phyloP scores from a whole-genome alignment of 2,797 vertebrate species.

The Emys orbicularis region DNA sequence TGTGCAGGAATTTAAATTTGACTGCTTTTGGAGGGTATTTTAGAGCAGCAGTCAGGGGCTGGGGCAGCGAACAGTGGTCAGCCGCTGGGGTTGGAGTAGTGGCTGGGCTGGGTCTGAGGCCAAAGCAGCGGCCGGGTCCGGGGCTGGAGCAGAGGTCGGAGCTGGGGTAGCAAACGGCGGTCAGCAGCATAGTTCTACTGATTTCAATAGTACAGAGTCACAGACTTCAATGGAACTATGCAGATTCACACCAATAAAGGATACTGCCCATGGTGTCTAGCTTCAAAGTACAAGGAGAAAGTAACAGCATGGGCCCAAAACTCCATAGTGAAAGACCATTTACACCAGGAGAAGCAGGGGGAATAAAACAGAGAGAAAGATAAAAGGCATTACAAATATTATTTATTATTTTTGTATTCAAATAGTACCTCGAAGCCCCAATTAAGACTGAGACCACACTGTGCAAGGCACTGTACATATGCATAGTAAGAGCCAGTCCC shows the following conservation, averaged over 20 bases:
- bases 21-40: too few relatives aligned
- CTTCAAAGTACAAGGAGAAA: neutral
- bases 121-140: too few relatives aligned
- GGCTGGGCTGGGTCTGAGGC: too few relatives aligned
- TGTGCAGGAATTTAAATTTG: too few relatives aligned
- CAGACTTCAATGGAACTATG: neutral
- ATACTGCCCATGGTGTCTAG: neutral
- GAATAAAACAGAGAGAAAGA: neutral
- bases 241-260: neutral
- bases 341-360: neutral
- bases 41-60: too few relatives aligned
- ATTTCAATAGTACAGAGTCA: neutral
- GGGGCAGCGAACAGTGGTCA: too few relatives aligned
- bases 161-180: too few relatives aligned
- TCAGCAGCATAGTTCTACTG: neutral
- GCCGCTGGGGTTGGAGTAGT: too few relatives aligned
- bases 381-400: slow-evolving; percentile 29
- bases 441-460: neutral
- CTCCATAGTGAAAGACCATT: neutral
- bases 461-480: neutral
- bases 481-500: slow-evolving; percentile 18
- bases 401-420: slow-evolving; percentile 35
- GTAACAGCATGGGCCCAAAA: neutral
- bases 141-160: too few relatives aligned
- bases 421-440: neutral